phyloP scores from a whole-genome alignment of 2,888 invertebrate species.

The Tortrix viridana region DNA sequence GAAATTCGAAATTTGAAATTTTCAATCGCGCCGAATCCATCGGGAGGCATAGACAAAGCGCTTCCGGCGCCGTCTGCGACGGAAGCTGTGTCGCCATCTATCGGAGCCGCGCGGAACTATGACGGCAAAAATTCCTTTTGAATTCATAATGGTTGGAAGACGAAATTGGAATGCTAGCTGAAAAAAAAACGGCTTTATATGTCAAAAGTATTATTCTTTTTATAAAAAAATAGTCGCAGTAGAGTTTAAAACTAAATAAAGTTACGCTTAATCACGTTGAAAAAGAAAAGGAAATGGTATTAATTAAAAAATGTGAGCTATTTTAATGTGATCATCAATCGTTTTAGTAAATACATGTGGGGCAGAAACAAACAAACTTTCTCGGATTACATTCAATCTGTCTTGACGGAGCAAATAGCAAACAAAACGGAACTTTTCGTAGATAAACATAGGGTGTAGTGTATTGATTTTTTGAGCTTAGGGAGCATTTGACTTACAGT shows the following conservation, averaged over 20 bases:
- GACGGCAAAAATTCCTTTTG: conserved; percentile 26
- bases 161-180: conserved; percentile 11
- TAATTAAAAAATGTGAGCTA: background rate
- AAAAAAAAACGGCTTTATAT: background rate
- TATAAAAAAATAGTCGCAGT: too few relatives aligned
- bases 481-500: background rate
- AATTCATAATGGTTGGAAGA: conserved; percentile 21
- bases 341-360: conserved; percentile 11
- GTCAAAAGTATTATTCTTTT: too few relatives aligned
- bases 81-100: conserved; percentile 36
- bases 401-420: conserved; percentile 1
- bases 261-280: background rate
- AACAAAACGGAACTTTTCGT: conserved; percentile 7
- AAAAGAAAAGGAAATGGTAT: background rate
- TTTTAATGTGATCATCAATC: conserved; percentile 5
- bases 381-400: conserved; percentile 51
- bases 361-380: conserved; percentile 57
- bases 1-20: conserved; percentile 32
- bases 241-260: background rate
- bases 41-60: conserved; percentile 36
- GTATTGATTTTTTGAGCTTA: conserved; percentile 3
- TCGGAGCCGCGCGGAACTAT: conserved; percentile 27
- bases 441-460: background rate
- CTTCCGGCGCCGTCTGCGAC: conserved; percentile 36
- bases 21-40: conserved; percentile 35